Percentiles rank a stretch among this genome's conserved stretches.
Conservation (phyloP, 2,113 vertebrate genomes). For the Monarcha castaneiventris region DNA sequence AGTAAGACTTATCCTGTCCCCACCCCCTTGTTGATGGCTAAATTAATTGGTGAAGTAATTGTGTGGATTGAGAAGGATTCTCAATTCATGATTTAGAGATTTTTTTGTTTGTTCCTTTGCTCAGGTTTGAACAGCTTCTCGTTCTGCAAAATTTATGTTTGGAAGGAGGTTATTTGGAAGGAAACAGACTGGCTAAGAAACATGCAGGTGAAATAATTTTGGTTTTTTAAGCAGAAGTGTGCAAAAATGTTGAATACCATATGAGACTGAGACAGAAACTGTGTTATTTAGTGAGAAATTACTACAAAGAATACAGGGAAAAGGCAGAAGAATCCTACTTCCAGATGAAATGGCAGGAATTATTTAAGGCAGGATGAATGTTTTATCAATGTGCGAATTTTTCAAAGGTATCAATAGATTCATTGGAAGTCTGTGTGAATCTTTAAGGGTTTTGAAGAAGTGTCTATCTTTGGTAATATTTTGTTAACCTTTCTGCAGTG, state of each 20-base stretch:
- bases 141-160: neutral
- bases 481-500: neutral
- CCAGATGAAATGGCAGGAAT: neutral
- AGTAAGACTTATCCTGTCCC: neutral
- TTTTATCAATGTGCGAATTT: neutral
- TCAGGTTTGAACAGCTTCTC: neutral
- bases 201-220: neutral
- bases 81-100: neutral
- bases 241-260: neutral
- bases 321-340: neutral
- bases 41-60: neutral
- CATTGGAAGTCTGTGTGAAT: neutral
- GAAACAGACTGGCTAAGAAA: neutral
- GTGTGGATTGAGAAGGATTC: neutral
- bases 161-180: neutral
- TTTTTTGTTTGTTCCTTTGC: neutral
- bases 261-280: neutral
- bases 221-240: neutral
- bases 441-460: neutral
- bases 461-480: neutral
- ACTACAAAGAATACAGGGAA: neutral
- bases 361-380: neutral
- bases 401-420: neutral
- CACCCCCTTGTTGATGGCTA: neutral
- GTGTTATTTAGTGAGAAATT: neutral